phyloP scores from a whole-genome alignment of 1,140 invertebrate genomes.

The Tetramorium simillimum region DNA sequence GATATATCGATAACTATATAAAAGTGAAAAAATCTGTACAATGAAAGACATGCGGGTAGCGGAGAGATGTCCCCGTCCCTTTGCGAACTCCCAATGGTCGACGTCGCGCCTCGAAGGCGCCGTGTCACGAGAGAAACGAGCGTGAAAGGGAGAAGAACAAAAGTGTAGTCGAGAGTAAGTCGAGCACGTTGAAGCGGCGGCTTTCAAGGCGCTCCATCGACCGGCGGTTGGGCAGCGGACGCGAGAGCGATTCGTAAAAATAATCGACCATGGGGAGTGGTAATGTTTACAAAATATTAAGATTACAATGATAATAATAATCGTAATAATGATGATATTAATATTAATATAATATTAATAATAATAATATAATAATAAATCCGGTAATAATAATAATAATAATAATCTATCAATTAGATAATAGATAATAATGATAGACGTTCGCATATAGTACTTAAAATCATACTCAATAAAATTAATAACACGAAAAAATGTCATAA shows the following conservation, averaged over 20 bases:
- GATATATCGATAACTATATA: slow-evolving; percentile 85
- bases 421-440: slow-evolving; percentile 70
- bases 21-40: slow-evolving; percentile 86
- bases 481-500: slow-evolving; percentile 84
- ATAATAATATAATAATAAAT: slow-evolving; percentile 76
- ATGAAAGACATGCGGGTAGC: slow-evolving; percentile 86
- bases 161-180: slow-evolving; percentile 38
- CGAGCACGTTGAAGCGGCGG: slow-evolving; percentile 49
- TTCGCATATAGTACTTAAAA: slow-evolving; percentile 77
- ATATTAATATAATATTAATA: slow-evolving; percentile 69
- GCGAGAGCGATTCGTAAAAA: slow-evolving; percentile 79
- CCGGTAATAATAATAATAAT: slow-evolving; percentile 74
- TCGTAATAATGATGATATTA: slow-evolving; percentile 78
- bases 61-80: slow-evolving; percentile 84
- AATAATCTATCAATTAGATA: slow-evolving; percentile 65
- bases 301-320: slow-evolving; percentile 77
- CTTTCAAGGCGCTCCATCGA: slow-evolving; percentile 62
- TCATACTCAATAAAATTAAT: slow-evolving; percentile 85
- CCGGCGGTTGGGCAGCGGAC: slow-evolving; percentile 74
- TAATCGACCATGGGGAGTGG: slow-evolving; percentile 76
- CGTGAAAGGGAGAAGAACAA: slow-evolving; percentile 71
- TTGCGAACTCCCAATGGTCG: slow-evolving; percentile 73
- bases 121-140: slow-evolving; percentile 50
- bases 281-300: slow-evolving; percentile 75
- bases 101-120: slow-evolving; percentile 55